Evolutionary conservation across 2,113 vertebrate genomes (phyloP).

Genomic region (Lichenostomus cassidix): DNA sequence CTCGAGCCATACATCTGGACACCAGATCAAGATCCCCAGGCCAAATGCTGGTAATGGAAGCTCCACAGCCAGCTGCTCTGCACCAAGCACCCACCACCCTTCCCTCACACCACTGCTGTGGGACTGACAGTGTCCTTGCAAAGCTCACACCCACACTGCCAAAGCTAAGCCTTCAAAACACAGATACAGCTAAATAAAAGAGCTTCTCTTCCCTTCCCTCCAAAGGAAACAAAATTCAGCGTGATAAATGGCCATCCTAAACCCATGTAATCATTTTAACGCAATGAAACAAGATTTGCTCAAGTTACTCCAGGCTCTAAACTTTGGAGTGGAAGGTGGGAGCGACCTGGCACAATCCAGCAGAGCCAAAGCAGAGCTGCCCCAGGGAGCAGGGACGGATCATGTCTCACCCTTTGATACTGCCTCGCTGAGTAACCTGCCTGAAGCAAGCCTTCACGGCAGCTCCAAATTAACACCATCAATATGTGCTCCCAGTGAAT

Average conservation of each 20-base stretch:
- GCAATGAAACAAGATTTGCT: constrained; percentile 25
- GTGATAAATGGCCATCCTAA: constrained; percentile 38
- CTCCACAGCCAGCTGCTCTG: not conserved
- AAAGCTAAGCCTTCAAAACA: not conserved
- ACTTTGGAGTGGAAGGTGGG: not conserved
- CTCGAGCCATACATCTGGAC: rapidly evolving
- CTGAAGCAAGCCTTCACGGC: not conserved
- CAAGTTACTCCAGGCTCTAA: constrained; percentile 29
- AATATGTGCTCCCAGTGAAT: not conserved
- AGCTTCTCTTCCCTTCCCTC: not conserved
- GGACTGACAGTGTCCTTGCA: not conserved
- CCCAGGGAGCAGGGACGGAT: not conserved
- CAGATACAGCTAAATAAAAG: not conserved
- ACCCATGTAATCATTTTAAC: constrained; percentile 31
- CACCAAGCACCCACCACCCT: not conserved
- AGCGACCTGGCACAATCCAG: not conserved
- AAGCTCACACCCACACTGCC: rapidly evolving
- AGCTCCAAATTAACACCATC: not conserved
- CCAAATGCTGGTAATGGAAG: not conserved
- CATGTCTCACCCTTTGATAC: not conserved
- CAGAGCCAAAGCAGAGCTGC: not conserved
- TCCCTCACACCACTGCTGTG: not conserved
- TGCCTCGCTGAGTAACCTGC: not conserved
- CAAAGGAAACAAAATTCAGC: constrained; percentile 14
- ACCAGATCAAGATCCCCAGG: not conserved